Evolutionary conservation across 2,113 vertebrate genomes (phyloP), one percentile per base, ranked within the genome.

Genomic region (Odontophorus gujanensis): DNA sequence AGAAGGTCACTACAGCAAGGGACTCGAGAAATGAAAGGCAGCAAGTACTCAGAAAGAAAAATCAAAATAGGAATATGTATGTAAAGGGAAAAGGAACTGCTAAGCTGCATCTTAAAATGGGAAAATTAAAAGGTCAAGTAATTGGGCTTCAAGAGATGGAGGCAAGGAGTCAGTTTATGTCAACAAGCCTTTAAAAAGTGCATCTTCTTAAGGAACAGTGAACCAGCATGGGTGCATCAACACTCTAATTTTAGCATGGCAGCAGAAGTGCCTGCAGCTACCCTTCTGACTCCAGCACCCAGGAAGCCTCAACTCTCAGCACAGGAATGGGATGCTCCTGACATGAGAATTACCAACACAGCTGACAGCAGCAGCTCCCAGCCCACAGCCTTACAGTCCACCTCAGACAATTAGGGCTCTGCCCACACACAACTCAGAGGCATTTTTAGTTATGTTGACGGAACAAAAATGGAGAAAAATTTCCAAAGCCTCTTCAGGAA

Each of bases 401-500:
- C 7, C 13, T 22, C 34, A 0, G 1, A 63, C 20, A 59, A 25
- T 42, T 0, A 59, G 11, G 16, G 19, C 47, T 85, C 75, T 61
- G 11, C 59, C 13, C 7, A 63, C 28, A 22, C 15, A 34, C 14
- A 59, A 16, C 11, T 11, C 3, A 80, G 25, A 80, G 2, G 75
- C 77, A n/a, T 8, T 1, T 55, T 28, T 15, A 34, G 43, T 74
- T 67, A 42, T 5, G 62, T 0, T 0, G 11, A 66, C 28, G 45
- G 55, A 58, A 5, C 40, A 67, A 22, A 34, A 2, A 66, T 0
- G 10, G 10, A 0, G 25, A 1, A 15, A 48, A 68, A 13, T 13
- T 2, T 9, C 8, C 9, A 59, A 48, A 57, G 6, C 5, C 14
- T 69, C 4, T 65, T 71, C 30, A 17, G 7, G 4, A 57, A 68